A percentile compares a stretch with the other conserved stretches of the same genome.
Conservation (phyloP, 1,140 invertebrate species). For the Drosophila bocqueti region DNA sequence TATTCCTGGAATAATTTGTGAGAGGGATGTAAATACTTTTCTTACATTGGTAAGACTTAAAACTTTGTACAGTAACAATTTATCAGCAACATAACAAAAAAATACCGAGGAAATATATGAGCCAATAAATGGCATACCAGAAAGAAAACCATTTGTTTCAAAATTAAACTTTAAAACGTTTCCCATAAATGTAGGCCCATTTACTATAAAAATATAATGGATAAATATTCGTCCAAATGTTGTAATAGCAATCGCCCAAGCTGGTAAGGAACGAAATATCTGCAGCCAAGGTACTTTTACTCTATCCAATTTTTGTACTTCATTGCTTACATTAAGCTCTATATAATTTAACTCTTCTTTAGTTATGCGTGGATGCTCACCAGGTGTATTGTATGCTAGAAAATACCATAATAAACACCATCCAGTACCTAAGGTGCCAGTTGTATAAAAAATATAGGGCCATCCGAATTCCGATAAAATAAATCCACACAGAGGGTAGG, state of each 20-base stretch:
- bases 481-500: constrained; percentile 90
- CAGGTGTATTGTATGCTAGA: constrained; percentile 91
- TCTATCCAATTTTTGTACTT: constrained; percentile 81
- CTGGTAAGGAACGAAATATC: constrained; percentile 91
- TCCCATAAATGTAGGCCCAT: constrained; percentile 90
- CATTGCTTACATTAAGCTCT: constrained; percentile 87
- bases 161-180: constrained; percentile 89
- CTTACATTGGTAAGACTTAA: constrained; percentile 88
- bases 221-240: constrained; percentile 91
- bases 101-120: constrained; percentile 90
- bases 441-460: constrained; percentile 90
- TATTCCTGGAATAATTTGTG: constrained; percentile 90
- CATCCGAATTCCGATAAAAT: constrained; percentile 89
- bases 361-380: constrained; percentile 90
- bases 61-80: constrained; percentile 87
- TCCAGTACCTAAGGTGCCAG: constrained; percentile 88
- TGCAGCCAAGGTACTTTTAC: constrained; percentile 89
- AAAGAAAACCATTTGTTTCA: constrained; percentile 89
- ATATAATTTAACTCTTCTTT: constrained; percentile 90
- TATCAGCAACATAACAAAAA: constrained; percentile 90
- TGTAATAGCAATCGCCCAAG: constrained; percentile 92
- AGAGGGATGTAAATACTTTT: constrained; percentile 89
- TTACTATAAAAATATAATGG: constrained; percentile 90
- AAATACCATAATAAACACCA: constrained; percentile 91
- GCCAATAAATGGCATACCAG: constrained; percentile 89